Percentiles rank a stretch among this genome's conserved stretches.
phyloP scores from a whole-genome alignment of 2,113 vertebrate genomes.

The Campylomormyrus tamandua region DNA sequence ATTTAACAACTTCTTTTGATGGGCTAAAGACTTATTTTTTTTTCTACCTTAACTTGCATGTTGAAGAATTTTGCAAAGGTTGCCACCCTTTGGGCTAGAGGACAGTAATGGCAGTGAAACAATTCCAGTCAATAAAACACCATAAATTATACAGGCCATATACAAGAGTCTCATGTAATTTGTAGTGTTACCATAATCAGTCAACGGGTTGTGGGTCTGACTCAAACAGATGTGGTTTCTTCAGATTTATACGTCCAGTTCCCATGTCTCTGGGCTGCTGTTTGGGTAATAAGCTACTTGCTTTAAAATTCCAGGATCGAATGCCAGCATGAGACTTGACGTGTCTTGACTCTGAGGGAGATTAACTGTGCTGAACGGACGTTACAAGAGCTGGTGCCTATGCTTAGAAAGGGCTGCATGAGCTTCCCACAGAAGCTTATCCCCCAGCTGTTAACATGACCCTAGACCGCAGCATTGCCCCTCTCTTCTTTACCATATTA shows the following conservation, averaged over 20 bases:
- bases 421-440: background rate
- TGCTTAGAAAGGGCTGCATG: background rate
- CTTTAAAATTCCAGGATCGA: background rate
- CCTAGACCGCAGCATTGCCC: background rate
- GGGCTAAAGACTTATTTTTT: background rate
- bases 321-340: constrained; percentile 2
- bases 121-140: background rate
- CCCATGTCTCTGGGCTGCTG: background rate
- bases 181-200: background rate
- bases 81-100: background rate
- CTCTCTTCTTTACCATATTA: background rate
- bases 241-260: background rate
- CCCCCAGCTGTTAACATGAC: background rate
- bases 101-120: background rate
- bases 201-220: background rate
- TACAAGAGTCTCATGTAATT: background rate
- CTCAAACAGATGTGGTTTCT: background rate
- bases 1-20: background rate
- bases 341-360: background rate
- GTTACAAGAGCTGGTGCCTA: background rate
- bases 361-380: background rate
- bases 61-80: background rate
- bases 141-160: background rate
- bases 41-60: background rate
- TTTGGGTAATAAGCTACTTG: background rate